These are phyloP conservation scores for Halictus rubicundus DNA, from an alignment of 1,140 invertebrate species.

Conservation along the genomic window DNA sequence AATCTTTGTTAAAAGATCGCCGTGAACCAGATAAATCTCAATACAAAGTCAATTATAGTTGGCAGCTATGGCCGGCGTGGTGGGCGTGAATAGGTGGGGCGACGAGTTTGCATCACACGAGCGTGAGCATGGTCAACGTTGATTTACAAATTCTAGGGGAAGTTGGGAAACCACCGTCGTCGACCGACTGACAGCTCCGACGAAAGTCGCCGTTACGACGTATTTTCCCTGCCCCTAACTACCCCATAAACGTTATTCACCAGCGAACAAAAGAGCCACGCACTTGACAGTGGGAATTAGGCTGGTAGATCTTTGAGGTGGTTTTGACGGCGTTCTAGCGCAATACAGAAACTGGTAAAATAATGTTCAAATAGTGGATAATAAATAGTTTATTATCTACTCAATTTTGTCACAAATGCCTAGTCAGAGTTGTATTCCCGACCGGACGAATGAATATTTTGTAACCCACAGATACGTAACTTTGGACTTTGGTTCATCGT, in stretches of 20 bases:
- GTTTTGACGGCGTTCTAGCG: not conserved
- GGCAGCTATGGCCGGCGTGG: constrained; percentile 55
- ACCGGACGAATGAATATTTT: no score
- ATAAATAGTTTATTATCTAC: no score
- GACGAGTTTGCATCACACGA: constrained; percentile 55
- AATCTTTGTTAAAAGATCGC: constrained; percentile 54
- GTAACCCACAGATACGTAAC: no score
- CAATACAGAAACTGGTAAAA: no score
- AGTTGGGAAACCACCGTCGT: constrained; percentile 23
- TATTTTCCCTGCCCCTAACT: not conserved
- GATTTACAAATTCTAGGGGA: constrained; percentile 63
- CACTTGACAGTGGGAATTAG: not conserved
- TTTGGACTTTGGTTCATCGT: no score
- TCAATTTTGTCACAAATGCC: no score
- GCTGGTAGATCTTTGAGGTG: not conserved
- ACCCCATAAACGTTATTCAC: constrained; percentile 26
- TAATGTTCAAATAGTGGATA: no score
- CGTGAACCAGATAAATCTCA: constrained; percentile 59
- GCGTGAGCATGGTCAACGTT: constrained; percentile 4
- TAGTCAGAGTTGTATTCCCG: no score
- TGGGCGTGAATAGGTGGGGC: constrained; percentile 60
- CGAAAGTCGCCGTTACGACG: not conserved
- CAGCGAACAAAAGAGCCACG: not conserved
- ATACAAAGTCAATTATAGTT: constrained; percentile 64
- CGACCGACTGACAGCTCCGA: constrained; percentile 33